phyloP scores from a whole-genome alignment of 2,113 vertebrate genomes.

The Sinocyclocheilus rhinocerous region DNA sequence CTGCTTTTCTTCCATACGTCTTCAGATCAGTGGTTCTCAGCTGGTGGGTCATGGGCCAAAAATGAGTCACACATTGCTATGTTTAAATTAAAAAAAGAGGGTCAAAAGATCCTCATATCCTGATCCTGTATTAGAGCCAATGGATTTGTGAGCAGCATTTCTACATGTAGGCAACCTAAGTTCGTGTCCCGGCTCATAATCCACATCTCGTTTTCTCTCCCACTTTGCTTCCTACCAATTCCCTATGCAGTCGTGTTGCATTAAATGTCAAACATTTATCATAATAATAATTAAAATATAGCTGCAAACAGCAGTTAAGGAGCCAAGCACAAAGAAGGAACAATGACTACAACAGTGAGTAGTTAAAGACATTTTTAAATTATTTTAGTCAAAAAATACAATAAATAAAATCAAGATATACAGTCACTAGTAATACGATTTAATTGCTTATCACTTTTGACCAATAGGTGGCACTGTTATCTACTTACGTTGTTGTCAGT shows the following conservation, averaged over 20 bases:
- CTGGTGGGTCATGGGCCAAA: background rate
- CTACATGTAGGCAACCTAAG: no score
- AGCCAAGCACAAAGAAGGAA: background rate
- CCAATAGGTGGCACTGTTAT: no score
- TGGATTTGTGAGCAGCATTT: background rate
- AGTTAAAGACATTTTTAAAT: no score
- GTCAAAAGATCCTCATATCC: background rate
- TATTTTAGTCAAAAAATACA: no score
- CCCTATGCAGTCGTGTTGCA: no score
- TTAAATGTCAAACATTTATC: background rate
- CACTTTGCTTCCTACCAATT: no score
- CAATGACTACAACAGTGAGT: background rate
- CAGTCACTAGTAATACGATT: no score
- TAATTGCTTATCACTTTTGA: no score
- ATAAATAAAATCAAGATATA: no score
- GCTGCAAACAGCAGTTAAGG: no score
- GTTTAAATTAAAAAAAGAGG: background rate
- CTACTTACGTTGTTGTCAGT: no score
- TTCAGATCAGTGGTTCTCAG: slow-evolving; percentile 21
- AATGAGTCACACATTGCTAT: background rate
- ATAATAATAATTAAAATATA: background rate
- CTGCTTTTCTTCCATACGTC: background rate
- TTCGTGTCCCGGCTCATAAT: background rate
- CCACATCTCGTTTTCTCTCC: background rate
- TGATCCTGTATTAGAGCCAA: background rate